Evolutionary conservation across 2,888 invertebrate genomes (phyloP), one percentile per base, ranked within the genome.

Genomic region (Panorpa germanica): DNA sequence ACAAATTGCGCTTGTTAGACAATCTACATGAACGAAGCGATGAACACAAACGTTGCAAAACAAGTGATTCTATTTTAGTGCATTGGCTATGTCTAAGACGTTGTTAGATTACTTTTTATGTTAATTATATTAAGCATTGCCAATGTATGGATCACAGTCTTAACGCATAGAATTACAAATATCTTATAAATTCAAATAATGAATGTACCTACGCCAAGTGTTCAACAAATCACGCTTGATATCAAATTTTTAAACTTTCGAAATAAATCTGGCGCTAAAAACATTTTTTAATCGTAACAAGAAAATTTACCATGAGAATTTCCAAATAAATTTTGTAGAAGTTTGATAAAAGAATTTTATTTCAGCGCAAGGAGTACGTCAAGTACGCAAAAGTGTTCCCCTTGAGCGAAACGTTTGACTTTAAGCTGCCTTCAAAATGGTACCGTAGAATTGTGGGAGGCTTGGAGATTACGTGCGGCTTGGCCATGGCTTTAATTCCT

Each of bases 351-450:
- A 37, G 39, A 13, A 33, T 45, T 48, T 50, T 44, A 39, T 70
- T 72, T 39, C 65, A 88, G 86, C 67, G 88, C 48, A 83, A 83
- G 55, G 86, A 88, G 53, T 90, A 85, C 49, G 86, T 88, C n/a
- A 80, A 83, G 56, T 88, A 88, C 54, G 80, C 88, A n/a, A 88
- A 88, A 63, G 86, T 86, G 34, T 88, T 90, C 53, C 88, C 88
- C 25, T 55, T 88, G 28, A 65, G 80, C 28, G 75, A 75, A 40
- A 63, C 71, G 34, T 56, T 88, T 39, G 81, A 82, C 46, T 70
- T 86, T 45, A 86, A 86, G 59, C 63, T 90, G 39, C 83, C 86
- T 28, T 83, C 86, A 33, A 88, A 88, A 64, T 85, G 85, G 83
- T 88, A 86, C 50, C 63, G 88, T 41, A 65, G 85, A 46, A 65